Evolutionary conservation across 2,888 invertebrate species (phyloP), one percentile per base, ranked within the genome.

Genomic region (Callyntrura sp.): DNA sequence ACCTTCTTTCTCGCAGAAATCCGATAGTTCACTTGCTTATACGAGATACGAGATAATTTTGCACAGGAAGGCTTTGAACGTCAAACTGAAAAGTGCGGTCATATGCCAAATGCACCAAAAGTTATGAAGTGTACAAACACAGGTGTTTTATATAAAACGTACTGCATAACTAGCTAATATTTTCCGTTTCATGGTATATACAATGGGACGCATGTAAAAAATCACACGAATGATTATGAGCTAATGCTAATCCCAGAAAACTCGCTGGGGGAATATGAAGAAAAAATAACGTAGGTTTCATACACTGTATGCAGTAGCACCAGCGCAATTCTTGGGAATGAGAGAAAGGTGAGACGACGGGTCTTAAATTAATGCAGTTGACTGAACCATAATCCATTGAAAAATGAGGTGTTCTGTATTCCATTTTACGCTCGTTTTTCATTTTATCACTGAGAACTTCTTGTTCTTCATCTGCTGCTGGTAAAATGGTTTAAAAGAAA

Each of bases 321-420:
- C 23, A 17, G 73, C 17, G 5, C 51, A 25, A 51, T 51, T 51
- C 51, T 9, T 25, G 23, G 51, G 51, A 23, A 51, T 48, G 35
- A 79, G 45, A 51, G 23, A n/a, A 60, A 62, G 83, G 83, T 68
- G 83, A 83, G 65, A 51, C 48, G 83, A 83, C 83, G 68, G 68
- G 51, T 76, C 51, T 51, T n/a, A 23, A 83, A 51, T 68, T 83
- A 68, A 83, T 83, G 68, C 83, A 68, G 76, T 76, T 85, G 78
- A 78, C 78, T 85, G 78, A 78, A 60, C 78, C 62, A 85, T 85
- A 76, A 85, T 85, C 76, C 76, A 73, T 78, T 85, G 85, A 85
- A 76, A 85, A 85, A 85, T 85, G 76, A 57, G 62, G 45, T 76
- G 78, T 60, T 60, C 43, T 43, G 55, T 70, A 28, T 73, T 73